Base-by-base conservation (phyloP, 2,797 vertebrate genomes). In the Hypotaenidia philippensis region DNA sequence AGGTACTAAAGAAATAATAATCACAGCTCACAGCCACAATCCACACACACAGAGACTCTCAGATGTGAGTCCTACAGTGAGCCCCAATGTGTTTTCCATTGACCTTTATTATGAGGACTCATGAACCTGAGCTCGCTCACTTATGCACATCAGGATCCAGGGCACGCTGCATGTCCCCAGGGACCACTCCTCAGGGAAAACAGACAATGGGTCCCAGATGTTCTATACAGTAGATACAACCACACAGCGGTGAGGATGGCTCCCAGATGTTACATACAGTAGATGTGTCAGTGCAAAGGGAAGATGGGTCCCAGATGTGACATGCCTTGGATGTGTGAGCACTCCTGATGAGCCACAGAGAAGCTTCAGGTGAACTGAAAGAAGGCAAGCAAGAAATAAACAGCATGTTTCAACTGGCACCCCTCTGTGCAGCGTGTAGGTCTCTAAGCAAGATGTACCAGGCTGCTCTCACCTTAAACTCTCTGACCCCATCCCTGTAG, bases 131-230 rank as follows among this genome's bases (percentile, higher is more conserved):
- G 81, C 63, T 80, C 83, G 6, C 32, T 92, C 15, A 3, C 47
- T 87, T 19, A 65, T 10, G 85, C 57, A 83, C 20, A 29, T 6
- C 55, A 76, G 74, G 44, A 32, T n/a, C 52, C 27, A 52, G 70
- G 85, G 38, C 71, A 36, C 15, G 57, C 90, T 93, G 89, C 23
- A 11, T 69, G 38, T 88, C 84, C 64, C 71, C n/a, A 47, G 32
- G 27, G 88, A 75, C 10, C 1, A 20, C 71, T 82, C 72, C 20
- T 5, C 10, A 49, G 72, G 56, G 80, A 65, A 36, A 64, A 85
- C 44, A 89, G 71, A 21, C 70, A 85, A 26, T 64, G 71, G 68
- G 49, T 85, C 89, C 95, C 95, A 96, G 88, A 59, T 94, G 86
- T 52, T 87, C 50, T 64, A 6, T 12, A 40, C 64, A 70, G 55